Base-by-base conservation (phyloP, 1,140 invertebrate genomes). In the Eumaeus atala region DNA sequence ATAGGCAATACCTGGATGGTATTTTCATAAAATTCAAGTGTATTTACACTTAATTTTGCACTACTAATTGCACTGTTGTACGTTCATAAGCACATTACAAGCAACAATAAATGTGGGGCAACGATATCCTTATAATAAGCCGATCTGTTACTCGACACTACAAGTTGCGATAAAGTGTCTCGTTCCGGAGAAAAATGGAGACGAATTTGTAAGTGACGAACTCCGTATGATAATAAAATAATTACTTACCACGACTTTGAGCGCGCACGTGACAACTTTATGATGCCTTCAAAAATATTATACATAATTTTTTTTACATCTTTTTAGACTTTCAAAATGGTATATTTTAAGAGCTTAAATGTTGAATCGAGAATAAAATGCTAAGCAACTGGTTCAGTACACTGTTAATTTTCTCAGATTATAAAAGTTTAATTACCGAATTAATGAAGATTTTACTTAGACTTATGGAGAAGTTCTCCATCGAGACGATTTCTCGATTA, bases 191-290 rank as follows among this genome's bases (percentile, higher is more conserved):
- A 44, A 44, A 44, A 44, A 44, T 44, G 40, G 14, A 44, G 14
- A 44, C 40, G 40, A 44, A 14, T 44, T 44, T 44, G 40, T 44
- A 44, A 44, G 40, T 44, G 40, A 44, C 40, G 40, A 44, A 12
- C 40, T 16, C 40, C 9, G 40, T 2, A 14, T 9, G 40, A 16
- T 44, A 12, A 44, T 44, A 44, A 44, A 44, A 44, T 44, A 44
- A 44, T 17, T 44, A 44, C 40, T 44, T 44, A 44, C 14, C 14
- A 16, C 40, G 9, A 16, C 14, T 44, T 44, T 44, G 40, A 16
- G 40, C 16, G 40, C 40, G 40, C 17, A 16, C 40, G 40, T 16
- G 40, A 44, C 21, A 28, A 44, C 17, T 44, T 44, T 44, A 44
- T 44, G 40, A 44, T 44, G 3, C 40, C 9, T 44, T 44, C 14